Base-by-base conservation (phyloP, 2,113 vertebrate species). In the Propithecus coquereli region DNA sequence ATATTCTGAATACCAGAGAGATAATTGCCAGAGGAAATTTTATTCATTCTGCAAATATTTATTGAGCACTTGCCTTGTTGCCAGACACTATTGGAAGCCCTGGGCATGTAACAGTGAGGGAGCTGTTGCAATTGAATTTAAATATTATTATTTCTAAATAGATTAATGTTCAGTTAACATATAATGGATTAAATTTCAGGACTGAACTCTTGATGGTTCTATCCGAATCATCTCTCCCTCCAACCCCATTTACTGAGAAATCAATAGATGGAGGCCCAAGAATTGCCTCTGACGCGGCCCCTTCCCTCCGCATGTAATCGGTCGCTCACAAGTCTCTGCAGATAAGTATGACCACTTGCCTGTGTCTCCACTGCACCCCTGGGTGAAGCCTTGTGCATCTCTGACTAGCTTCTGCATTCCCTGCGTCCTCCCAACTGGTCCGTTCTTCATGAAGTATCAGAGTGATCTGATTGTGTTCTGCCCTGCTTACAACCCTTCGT, bases 141-240 rank as follows among this genome's bases (percentile, higher is more conserved):
- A 93, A 82, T 83, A 76, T 43, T 91, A n/a, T 93, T 40, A 84
- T 71, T 87, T 94, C 66, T 80, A 92, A 96, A 90, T 94, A 71
- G 17, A 76, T 65, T 52, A 87, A 57, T 66, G 16, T 84, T 61
- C 25, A 14, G 8, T 92, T 95, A 92, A 59, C 65, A 37, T 77
- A 25, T 81, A 85, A 68, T 76, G 34, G 52, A 86, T 88, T 82
- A 27, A 57, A 65, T 63, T 90, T 94, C 8, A 70, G 77, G 40
- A 71, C 59, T 25, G 45, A 77, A 74, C 76, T 81, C 59, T 93
- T 90, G 50, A 71, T 87, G 30, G 84, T 65, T 94, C 70, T 85
- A n/a, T 61, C 52, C 30, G 85, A 88, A 59, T 90, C 22, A n/a
- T 85, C 45, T 71, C 71, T 96, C 76, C 34, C 23, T 61, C 30